phyloP scores from a whole-genome alignment of 2,888 invertebrate species.

The Heptascelio sp. region DNA sequence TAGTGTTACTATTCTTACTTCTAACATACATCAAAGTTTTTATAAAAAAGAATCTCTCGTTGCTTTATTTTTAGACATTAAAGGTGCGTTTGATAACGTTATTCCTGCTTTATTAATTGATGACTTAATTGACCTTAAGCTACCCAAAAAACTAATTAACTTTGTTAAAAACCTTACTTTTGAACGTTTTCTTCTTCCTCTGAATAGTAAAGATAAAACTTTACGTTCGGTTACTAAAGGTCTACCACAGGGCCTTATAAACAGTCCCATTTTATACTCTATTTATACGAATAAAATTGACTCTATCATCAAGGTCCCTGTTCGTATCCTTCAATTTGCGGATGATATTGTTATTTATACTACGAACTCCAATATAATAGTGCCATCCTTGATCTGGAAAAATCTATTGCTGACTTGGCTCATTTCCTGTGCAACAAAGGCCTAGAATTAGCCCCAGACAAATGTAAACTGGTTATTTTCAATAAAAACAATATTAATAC shows the following conservation, averaged over 20 bases:
- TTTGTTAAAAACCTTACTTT: slow-evolving; percentile 49
- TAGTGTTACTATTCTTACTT: slow-evolving; percentile 27
- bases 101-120: slow-evolving; percentile 44
- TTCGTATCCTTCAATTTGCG: slow-evolving; percentile 48
- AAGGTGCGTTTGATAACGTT: slow-evolving; percentile 56
- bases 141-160: slow-evolving; percentile 27
- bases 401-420: neutral
- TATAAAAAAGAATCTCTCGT: slow-evolving; percentile 27
- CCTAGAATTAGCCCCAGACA: slow-evolving; percentile 33
- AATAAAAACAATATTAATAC: neutral
- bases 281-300: slow-evolving; percentile 41
- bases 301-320: neutral
- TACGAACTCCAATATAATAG: neutral
- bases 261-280: slow-evolving; percentile 40
- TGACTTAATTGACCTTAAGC: slow-evolving; percentile 28
- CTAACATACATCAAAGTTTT: slow-evolving; percentile 39
- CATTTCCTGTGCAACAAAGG: slow-evolving; percentile 1
- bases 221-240: slow-evolving; percentile 17
- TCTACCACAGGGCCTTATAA: slow-evolving; percentile 41
- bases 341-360: slow-evolving; percentile 52
- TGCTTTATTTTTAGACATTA: slow-evolving; percentile 52
- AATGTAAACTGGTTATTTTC: slow-evolving; percentile 54
- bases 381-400: neutral
- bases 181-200: slow-evolving; percentile 6
- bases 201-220: neutral